phyloP scores from a whole-genome alignment of 2,888 invertebrate genomes.

The Nasonovia ribisnigri region DNA sequence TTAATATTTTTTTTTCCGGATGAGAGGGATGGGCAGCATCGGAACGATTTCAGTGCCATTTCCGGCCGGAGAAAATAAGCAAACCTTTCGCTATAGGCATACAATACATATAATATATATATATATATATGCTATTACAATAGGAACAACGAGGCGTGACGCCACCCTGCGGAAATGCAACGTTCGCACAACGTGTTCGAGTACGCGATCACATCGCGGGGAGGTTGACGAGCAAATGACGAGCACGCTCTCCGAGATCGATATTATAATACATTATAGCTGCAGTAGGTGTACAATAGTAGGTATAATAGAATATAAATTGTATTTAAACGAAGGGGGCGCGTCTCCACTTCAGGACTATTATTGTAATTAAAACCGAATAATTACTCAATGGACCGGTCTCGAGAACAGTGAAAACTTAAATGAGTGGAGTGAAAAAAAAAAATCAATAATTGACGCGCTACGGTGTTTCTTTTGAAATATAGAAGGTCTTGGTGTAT shows the following conservation, averaged over 20 bases:
- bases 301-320: background rate
- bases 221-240: slow-evolving; percentile 20
- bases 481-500: background rate
- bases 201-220: background rate
- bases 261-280: background rate
- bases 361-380: slow-evolving; percentile 20
- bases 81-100: background rate
- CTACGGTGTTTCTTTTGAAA: background rate
- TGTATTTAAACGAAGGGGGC: background rate
- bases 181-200: background rate
- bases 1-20: background rate
- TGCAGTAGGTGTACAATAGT: background rate
- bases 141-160: background rate
- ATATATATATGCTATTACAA: background rate
- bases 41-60: background rate
- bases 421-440: background rate
- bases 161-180: background rate
- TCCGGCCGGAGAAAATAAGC: background rate
- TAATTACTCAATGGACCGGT: background rate
- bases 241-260: background rate
- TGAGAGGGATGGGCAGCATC: background rate
- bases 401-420: background rate
- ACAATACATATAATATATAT: background rate
- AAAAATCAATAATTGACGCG: background rate
- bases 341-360: background rate